Base-by-base conservation (phyloP, 2,888 invertebrate genomes). In the Dryobotodes eremita region DNA sequence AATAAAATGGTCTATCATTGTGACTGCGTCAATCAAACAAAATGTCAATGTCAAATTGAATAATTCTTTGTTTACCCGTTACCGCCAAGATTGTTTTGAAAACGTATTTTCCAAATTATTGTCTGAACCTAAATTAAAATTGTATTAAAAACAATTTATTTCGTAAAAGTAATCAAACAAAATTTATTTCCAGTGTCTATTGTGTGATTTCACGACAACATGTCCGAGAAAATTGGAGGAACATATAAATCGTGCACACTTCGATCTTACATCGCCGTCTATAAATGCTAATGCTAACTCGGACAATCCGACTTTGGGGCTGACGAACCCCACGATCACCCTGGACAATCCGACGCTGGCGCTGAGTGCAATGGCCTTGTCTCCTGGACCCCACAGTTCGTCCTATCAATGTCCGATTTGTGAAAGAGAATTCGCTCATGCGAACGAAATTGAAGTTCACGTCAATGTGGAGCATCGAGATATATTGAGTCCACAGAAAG, bases 401-500 rank as follows among this genome's bases (percentile, higher is more conserved):
- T 92, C 97, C 17, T 98, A 97, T 89, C 98, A 98, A 85, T 99
- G 99, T 92, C 98, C 99, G 0, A 97, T 99, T 66, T 99, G 99
- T 94, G 97, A 98, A 80, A 97, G 97, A 86, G 97, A 97, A 71
- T 98, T 98, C 92, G 97, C 97, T 69, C 98, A 98, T 88, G 97
- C 98, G n/a, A 97, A 98, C 4, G 98, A 98, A 92, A 97, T 99
- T 72, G 98, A 98, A 94, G 95, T 98, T 71, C 99, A 99, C 92
- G 98, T 99, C 1, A 98, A 98, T 95, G 98, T 98, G 78, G 98
- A 98, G 90, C 98, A 99, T 93, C 97, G 98, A 90, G 98, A 98
- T 95, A 98, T 98, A 88, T 95, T 98, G 77, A 98, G 98, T 93
- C 98, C 98, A 1, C 96, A 96, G 88, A 96, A 96, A 91, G 89